A percentile compares a stretch with the other conserved stretches of the same genome.
These are phyloP conservation scores for Drosophila neocordata DNA, from an alignment of 1,140 invertebrate genomes.

Conservation along the genomic window DNA sequence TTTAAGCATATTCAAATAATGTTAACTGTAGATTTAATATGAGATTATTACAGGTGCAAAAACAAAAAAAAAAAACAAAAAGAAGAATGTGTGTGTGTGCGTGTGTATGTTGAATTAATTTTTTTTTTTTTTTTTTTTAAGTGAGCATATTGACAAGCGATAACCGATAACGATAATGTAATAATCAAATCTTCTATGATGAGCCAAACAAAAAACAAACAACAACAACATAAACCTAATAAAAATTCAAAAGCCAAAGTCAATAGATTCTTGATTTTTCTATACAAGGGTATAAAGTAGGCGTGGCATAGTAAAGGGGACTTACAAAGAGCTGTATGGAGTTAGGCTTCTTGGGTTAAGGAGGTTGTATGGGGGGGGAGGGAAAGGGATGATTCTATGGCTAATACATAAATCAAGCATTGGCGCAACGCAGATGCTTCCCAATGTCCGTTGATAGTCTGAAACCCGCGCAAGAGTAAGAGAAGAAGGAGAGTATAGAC, in stretches of 20 bases:
- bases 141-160: conserved; percentile 23
- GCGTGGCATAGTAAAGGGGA: conserved; percentile 49
- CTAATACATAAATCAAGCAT: conserved; percentile 68
- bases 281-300: conserved; percentile 31
- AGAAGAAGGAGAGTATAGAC: neutral
- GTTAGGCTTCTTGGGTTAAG: neutral
- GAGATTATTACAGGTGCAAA: conserved; percentile 53
- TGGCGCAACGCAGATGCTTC: conserved; percentile 69
- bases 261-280: conserved; percentile 68
- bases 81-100: neutral
- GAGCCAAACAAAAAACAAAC: conserved; percentile 44
- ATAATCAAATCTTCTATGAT: conserved; percentile 48
- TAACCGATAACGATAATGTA: conserved; percentile 55
- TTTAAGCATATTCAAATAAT: conserved; percentile 28
- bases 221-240: conserved; percentile 60
- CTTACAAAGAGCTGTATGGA: too few species aligned
- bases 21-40: conserved; percentile 57
- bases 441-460: conserved; percentile 27
- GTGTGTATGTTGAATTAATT: neutral
- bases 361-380: too few species aligned
- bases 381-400: too few species aligned
- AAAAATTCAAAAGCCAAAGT: conserved; percentile 72
- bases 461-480: neutral
- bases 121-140: conserved; percentile 2
- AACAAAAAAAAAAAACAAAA: neutral